A percentile compares a stretch with the other conserved stretches of the same genome.
phyloP scores from a whole-genome alignment of 2,797 vertebrate species.

The Enteromius fasciolatus region DNA sequence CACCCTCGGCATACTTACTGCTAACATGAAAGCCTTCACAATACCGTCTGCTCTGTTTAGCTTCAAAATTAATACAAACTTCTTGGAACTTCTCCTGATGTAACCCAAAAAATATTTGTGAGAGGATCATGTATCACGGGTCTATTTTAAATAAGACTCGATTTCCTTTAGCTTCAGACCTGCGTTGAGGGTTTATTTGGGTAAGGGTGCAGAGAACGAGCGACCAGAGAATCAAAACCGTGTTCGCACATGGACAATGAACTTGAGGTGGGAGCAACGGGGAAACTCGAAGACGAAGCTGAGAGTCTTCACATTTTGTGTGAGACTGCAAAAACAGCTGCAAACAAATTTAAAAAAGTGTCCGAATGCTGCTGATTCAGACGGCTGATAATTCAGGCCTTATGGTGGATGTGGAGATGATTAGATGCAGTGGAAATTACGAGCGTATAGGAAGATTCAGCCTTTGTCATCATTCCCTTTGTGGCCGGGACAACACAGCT shows the following conservation, averaged over 20 bases:
- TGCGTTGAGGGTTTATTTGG: slow-evolving; percentile 37
- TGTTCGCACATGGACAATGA: slow-evolving; percentile 4
- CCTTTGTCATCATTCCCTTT: slow-evolving; percentile 47
- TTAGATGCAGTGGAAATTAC: slow-evolving; percentile 57
- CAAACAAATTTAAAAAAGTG: slow-evolving; percentile 15
- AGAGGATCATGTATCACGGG: slow-evolving; percentile 43
- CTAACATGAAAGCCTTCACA: slow-evolving; percentile 2
- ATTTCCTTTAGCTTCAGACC: slow-evolving; percentile 33
- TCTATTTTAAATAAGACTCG: slow-evolving; percentile 35
- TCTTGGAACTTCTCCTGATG: slow-evolving; percentile 43
- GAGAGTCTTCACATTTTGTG: slow-evolving; percentile 36
- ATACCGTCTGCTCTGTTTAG: slow-evolving; percentile 23
- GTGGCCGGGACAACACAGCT: slow-evolving; percentile 43
- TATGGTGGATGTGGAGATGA: slow-evolving; percentile 54
- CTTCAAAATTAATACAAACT: slow-evolving; percentile 44
- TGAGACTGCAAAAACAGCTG: slow-evolving; percentile 17
- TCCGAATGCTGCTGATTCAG: slow-evolving; percentile 27
- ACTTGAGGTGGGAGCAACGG: neutral
- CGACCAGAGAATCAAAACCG: neutral
- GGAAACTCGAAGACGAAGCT: slow-evolving; percentile 29
- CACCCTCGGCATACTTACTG: neutral
- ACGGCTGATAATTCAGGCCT: slow-evolving; percentile 53
- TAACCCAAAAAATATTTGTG: slow-evolving; percentile 49
- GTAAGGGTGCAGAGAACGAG: slow-evolving; percentile 25
- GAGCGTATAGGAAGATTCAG: slow-evolving; percentile 47